Conservation (phyloP, 2,888 invertebrate genomes). For the Drosophila atripex region DNA sequence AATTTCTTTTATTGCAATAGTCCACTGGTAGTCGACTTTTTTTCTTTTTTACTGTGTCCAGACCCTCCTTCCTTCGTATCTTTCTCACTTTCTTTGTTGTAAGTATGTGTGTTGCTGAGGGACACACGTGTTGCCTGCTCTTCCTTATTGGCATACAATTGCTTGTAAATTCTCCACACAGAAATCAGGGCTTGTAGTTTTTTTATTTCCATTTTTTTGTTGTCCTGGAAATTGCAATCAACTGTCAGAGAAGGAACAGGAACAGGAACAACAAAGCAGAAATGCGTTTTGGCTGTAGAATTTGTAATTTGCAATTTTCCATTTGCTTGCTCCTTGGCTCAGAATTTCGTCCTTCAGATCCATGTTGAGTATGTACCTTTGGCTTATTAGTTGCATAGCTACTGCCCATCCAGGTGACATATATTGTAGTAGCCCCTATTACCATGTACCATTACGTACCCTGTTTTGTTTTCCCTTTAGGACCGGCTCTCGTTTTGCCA, state of each 20-base stretch:
- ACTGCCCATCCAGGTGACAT: constrained; percentile 40
- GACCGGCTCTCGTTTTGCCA: constrained; percentile 13
- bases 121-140: constrained; percentile 60
- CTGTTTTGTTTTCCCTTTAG: constrained; percentile 4
- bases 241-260: constrained; percentile 15
- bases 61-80: constrained; percentile 3
- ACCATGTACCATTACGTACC: constrained; percentile 8
- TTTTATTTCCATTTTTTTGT: constrained; percentile 9
- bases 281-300: constrained; percentile 41
- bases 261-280: constrained; percentile 19
- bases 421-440: background rate
- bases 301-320: constrained; percentile 57
- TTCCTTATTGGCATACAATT: constrained; percentile 61
- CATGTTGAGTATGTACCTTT: constrained; percentile 27
- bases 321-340: constrained; percentile 7
- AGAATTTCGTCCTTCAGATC: constrained; percentile 13
- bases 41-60: constrained; percentile 22
- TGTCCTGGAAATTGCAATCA: constrained; percentile 61
- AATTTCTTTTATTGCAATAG: constrained; percentile 72
- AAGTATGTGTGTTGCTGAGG: constrained; percentile 25
- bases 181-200: constrained; percentile 53
- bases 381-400: constrained; percentile 41
- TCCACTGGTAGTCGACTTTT: constrained; percentile 54
- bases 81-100: background rate
- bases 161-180: constrained; percentile 54